Percentiles rank a stretch among this genome's conserved stretches.
Conservation (phyloP, 2,888 invertebrate genomes). For the Platycheirus rosarum region DNA sequence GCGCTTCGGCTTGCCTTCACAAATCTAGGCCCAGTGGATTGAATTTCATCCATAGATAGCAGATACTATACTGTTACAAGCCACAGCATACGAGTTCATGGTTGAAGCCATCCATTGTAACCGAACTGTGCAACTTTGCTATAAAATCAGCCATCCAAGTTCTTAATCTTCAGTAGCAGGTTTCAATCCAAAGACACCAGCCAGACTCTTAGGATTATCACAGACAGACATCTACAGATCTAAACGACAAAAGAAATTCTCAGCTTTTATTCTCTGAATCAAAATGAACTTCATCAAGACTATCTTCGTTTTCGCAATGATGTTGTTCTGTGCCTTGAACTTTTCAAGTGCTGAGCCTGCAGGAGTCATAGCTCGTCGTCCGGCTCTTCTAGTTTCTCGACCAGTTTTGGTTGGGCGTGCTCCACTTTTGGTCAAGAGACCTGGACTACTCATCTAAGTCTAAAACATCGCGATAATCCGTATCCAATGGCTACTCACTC, state of each 20-base stretch:
- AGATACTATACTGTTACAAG: not conserved
- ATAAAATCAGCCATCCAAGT: conserved; percentile 54
- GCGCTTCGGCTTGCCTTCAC: conserved; percentile 22
- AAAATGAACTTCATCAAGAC: conserved; percentile 71
- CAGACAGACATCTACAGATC: too few relatives aligned
- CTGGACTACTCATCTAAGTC: conserved; percentile 58
- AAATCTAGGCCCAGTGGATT: conserved; percentile 54
- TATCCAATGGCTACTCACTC: conserved; percentile 36
- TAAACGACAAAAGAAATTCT: not conserved
- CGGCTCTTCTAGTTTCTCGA: conserved; percentile 60
- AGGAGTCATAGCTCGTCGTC: conserved; percentile 50
- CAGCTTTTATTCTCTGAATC: conserved; percentile 6
- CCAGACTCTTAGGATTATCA: conserved; percentile 41
- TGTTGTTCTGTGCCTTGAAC: conserved; percentile 57
- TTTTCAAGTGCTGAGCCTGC: conserved; percentile 65
- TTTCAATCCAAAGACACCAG: conserved; percentile 53
- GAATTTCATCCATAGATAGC: conserved; percentile 32
- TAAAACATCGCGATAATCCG: not conserved
- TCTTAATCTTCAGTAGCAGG: conserved; percentile 61
- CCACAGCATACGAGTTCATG: conserved; percentile 49
- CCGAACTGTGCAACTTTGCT: conserved; percentile 35
- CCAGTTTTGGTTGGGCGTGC: conserved; percentile 62
- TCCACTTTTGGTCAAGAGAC: conserved; percentile 63
- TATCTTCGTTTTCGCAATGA: conserved; percentile 58
- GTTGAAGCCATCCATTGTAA: conserved; percentile 21